Conservation (phyloP, 2,888 invertebrate genomes). For the Crematogaster levior region DNA sequence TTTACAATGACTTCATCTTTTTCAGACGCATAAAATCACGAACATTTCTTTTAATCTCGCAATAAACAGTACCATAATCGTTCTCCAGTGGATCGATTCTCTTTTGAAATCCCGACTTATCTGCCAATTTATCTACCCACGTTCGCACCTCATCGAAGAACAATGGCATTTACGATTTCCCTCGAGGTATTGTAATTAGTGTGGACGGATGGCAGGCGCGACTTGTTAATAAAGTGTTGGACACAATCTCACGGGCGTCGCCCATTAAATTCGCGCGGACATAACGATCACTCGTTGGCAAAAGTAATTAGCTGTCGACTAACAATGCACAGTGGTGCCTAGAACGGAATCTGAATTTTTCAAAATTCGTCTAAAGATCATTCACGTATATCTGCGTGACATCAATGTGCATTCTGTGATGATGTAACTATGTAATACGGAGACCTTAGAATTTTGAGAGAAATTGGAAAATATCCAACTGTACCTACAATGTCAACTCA, state of each 20-base stretch:
- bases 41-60: background rate
- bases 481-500: background rate
- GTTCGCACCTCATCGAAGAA: conserved; percentile 24
- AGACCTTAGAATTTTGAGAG: background rate
- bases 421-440: background rate
- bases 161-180: conserved; percentile 28
- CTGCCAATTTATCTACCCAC: conserved; percentile 1
- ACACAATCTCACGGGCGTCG: background rate
- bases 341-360: background rate
- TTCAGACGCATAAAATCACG: background rate
- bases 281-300: conserved; percentile 22
- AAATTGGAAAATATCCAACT: background rate
- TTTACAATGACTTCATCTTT: no score
- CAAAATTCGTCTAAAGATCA: background rate
- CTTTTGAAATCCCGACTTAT: background rate
- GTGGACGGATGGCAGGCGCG: background rate
- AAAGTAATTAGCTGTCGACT: background rate
- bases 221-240: conserved; percentile 2
- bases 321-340: conserved; percentile 29
- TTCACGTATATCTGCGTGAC: background rate
- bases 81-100: background rate
- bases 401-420: background rate
- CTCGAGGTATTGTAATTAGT: conserved; percentile 20
- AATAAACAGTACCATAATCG: background rate
- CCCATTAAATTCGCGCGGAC: conserved; percentile 21